Base-by-base conservation (phyloP, 2,888 invertebrate genomes). In the Trachelus iudaicus region DNA sequence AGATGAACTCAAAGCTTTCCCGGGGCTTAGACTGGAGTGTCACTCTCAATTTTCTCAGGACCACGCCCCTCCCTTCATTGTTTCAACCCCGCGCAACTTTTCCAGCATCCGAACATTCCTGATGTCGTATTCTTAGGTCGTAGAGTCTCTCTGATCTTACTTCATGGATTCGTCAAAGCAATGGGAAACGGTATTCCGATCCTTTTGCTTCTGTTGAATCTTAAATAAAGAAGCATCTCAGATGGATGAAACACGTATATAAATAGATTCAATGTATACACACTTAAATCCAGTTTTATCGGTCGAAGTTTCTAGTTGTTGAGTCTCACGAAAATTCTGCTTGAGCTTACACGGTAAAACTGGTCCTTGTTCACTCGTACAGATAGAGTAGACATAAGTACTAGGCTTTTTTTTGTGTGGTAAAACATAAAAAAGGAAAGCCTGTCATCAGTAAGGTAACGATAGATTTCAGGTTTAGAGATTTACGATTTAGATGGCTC, bases 41-140 rank as follows among this genome's bases (percentile, higher is more conserved):
- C 82, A 73, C 34, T 69, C 75, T 79, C 79, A 82, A 83, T 83
- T 82, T 83, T 82, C 81, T 77, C 77, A 74, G 37, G 40, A 76
- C 15, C 34, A 56, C 75, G 23, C 9, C 56, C 56, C 9, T 56
- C 56, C 9, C 23, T 56, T 23, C 56, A 9, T 23, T 56, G 23
- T 56, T 56, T 15, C 56, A 56, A 23, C 23, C 56, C 56, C 23
- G 9, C 56, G 23, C 2, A 23, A 56, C 56, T 56, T 56, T 56
- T 23, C 23, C 56, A 9, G 23, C 9, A 15, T 23, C 2, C 2
- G 2, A 9, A 4, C 40, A 40, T 40, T 56, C 23, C 56, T 56
- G 56, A 56, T 23, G 23, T 56, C 23, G 56, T 56, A 56, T 56
- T 56, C 56, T 56, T 56, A 56, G 56, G 23, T 56, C 56, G 23